A percentile compares a stretch with the other conserved stretches of the same genome.
phyloP scores from a whole-genome alignment of 1,140 invertebrate genomes.

The Pemphigus obesinymphae region DNA sequence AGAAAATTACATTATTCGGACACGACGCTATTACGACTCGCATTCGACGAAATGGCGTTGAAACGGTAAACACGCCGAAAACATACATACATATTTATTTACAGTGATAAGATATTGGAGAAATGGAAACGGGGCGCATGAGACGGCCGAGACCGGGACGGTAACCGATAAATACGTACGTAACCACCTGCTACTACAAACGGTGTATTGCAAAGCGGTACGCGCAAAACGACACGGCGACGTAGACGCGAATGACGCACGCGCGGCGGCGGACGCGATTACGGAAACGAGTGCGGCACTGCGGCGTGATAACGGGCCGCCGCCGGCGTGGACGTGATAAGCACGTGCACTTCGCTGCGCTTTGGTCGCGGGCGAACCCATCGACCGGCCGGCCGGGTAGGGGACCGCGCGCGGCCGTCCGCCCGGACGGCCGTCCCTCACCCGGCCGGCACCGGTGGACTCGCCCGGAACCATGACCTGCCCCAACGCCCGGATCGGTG shows the following conservation, averaged over 20 bases:
- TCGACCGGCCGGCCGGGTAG: background rate
- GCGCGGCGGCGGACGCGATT: background rate
- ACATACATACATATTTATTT: no score
- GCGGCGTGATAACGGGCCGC: background rate
- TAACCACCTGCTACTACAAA: no score
- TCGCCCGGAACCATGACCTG: conserved; percentile 23
- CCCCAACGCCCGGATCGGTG: conserved; percentile 9
- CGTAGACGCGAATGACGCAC: background rate
- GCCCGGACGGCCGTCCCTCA: no score
- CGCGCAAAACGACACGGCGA: no score
- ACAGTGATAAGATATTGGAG: background rate
- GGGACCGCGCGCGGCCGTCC: background rate
- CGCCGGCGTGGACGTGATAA: conserved; percentile 2
- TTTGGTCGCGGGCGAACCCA: conserved; percentile 18
- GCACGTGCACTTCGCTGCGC: conserved; percentile 35
- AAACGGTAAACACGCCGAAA: no score
- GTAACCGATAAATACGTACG: no score
- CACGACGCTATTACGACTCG: no score
- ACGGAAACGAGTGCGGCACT: background rate
- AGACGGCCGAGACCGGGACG: background rate
- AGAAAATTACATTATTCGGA: no score
- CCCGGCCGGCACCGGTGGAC: background rate
- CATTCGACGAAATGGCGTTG: no score
- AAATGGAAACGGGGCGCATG: background rate
- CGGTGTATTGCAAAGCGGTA: no score